These are phyloP conservation scores for Sesia bembeciformis DNA, from an alignment of 2,888 invertebrate species.

Conservation along the genomic window DNA sequence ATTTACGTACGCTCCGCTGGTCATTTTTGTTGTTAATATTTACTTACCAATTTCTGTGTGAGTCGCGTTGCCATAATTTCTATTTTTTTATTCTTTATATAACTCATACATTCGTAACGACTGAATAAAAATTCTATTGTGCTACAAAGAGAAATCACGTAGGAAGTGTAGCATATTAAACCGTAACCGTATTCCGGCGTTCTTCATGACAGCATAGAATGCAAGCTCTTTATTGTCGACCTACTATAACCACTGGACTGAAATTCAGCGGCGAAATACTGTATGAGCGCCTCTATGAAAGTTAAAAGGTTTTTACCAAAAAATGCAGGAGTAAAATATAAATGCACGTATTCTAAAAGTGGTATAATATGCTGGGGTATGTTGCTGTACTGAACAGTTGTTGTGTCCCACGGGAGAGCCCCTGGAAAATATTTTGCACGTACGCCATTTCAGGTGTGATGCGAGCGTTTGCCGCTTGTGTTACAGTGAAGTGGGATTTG, in stretches of 20 bases:
- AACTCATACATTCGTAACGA: no score
- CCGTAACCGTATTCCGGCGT: neutral
- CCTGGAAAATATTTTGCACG: slow-evolving; percentile 37
- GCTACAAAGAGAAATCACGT: no score
- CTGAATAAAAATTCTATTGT: no score
- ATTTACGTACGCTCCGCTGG: no score
- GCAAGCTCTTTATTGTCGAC: slow-evolving; percentile 10
- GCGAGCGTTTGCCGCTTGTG: no score
- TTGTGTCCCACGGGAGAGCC: slow-evolving; percentile 47
- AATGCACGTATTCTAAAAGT: slow-evolving; percentile 48
- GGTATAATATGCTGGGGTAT: slow-evolving; percentile 32
- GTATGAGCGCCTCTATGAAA: slow-evolving; percentile 54
- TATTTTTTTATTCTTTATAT: no score
- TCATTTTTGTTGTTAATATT: no score
- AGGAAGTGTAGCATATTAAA: no score
- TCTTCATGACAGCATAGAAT: neutral
- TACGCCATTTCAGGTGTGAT: neutral
- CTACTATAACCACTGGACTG: slow-evolving; percentile 18
- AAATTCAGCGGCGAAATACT: slow-evolving; percentile 47
- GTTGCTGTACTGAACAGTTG: slow-evolving; percentile 34
- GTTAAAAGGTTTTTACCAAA: slow-evolving; percentile 68
- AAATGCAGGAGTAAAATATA: slow-evolving; percentile 50
- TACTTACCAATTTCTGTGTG: no score
- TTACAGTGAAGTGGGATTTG: no score
- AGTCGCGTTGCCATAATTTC: no score